Percentiles rank a stretch among this genome's conserved stretches.
Conservation (phyloP, 2,888 invertebrate genomes). For the Hirudinaria manillensis region DNA sequence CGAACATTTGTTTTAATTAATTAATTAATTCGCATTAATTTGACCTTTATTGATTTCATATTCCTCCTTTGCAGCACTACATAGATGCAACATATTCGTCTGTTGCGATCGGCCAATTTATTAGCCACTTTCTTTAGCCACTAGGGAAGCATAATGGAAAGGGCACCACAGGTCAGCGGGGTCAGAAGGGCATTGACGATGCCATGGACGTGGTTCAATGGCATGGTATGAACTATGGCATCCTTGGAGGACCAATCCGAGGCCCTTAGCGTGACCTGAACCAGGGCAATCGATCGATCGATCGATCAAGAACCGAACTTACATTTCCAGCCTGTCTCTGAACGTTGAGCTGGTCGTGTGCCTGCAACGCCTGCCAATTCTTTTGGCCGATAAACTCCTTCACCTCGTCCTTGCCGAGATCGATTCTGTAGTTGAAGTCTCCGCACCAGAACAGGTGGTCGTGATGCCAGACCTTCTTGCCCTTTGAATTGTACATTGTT, state of each 20-base stretch:
- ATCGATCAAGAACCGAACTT: conserved; percentile 34
- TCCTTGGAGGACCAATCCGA: conserved; percentile 72
- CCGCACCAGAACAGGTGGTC: conserved; percentile 99
- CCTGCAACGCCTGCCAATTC: conserved; percentile 69
- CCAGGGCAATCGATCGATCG: no score
- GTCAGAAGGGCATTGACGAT: conserved; percentile 77
- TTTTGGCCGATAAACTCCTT: conserved; percentile 73
- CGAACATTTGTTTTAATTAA: no score
- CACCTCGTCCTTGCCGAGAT: conserved; percentile 87
- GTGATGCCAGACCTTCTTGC: conserved; percentile 82
- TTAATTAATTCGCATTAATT: no score
- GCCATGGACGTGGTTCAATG: conserved; percentile 79
- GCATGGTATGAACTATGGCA: conserved; percentile 73
- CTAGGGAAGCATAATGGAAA: conserved; percentile 56
- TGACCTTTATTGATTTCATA: no score
- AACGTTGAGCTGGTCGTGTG: conserved; percentile 76
- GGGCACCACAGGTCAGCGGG: conserved; percentile 70
- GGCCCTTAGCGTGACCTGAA: conserved; percentile 45
- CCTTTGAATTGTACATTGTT: conserved; percentile 57
- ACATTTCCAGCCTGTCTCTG: conserved; percentile 53
- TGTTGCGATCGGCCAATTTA: no score
- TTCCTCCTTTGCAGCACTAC: no score
- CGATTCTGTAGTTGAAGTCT: conserved; percentile 96
- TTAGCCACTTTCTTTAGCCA: conserved; percentile 47
- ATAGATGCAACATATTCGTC: no score